phyloP scores from a whole-genome alignment of 2,888 invertebrate genomes.

The Drepanosiphum platanoidis region DNA sequence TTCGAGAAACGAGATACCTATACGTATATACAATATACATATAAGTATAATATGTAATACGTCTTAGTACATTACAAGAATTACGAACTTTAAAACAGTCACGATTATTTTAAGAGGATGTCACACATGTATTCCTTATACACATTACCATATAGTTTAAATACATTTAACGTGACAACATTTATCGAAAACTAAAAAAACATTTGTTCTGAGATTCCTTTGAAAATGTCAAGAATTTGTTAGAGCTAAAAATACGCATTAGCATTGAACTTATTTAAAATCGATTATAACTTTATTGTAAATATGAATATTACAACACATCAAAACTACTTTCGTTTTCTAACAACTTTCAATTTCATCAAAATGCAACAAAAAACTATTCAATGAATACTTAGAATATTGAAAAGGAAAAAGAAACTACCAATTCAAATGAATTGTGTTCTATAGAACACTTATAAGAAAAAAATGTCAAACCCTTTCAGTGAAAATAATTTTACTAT shows the following conservation, averaged over 20 bases:
- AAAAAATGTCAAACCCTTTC: not conserved
- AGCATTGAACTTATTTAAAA: too few species aligned
- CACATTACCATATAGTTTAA: not conserved
- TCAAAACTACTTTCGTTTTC: not conserved
- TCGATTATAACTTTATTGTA: not conserved
- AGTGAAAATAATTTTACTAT: too few species aligned
- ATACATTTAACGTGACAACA: not conserved
- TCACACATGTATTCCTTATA: too few species aligned
- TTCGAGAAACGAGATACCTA: too few species aligned
- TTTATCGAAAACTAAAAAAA: not conserved
- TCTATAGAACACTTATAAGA: too few species aligned
- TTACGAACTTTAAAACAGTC: too few species aligned
- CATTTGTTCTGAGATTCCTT: not conserved
- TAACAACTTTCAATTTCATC: constrained; percentile 13
- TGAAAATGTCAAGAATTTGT: not conserved
- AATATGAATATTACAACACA: not conserved
- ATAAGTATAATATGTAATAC: not conserved
- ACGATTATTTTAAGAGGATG: too few species aligned
- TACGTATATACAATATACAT: not conserved
- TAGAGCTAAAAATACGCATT: not conserved
- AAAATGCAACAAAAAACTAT: not conserved
- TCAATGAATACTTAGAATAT: not conserved
- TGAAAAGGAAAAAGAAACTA: not conserved
- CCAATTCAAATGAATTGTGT: not conserved
- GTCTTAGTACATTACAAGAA: not conserved